Percentiles rank a stretch among this genome's conserved stretches.
Evolutionary conservation across 1,140 invertebrate species (phyloP).

Genomic region (Dendrolimus kikuchii): DNA sequence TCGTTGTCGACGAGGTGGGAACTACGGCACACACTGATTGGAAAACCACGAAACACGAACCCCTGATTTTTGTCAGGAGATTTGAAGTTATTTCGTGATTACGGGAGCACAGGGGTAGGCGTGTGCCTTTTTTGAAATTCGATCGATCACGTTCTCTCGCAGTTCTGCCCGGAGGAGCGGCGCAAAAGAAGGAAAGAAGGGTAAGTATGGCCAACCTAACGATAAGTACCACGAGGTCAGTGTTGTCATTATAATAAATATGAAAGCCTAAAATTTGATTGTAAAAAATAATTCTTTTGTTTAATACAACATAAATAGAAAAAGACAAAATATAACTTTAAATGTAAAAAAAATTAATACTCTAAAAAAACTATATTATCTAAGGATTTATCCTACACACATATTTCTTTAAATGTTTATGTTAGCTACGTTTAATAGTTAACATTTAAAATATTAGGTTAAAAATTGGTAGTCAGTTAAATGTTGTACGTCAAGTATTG

Average conservation of each 20-base stretch:
- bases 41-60: slow-evolving; percentile 64
- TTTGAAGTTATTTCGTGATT: slow-evolving; percentile 65
- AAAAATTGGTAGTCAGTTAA: no score
- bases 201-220: slow-evolving; percentile 58
- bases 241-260: slow-evolving; percentile 24
- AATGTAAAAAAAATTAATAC: no score
- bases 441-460: no score
- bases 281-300: neutral
- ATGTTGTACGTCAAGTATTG: no score
- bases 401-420: no score
- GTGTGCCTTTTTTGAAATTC: slow-evolving; percentile 70
- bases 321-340: no score
- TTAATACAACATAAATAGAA: neutral
- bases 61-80: slow-evolving; percentile 64
- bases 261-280: slow-evolving; percentile 20
- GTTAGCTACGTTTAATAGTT: no score
- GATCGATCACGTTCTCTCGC: slow-evolving; percentile 70
- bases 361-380: no score
- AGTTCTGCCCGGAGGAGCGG: slow-evolving; percentile 63
- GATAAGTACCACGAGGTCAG: slow-evolving; percentile 61
- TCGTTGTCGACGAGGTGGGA: slow-evolving; percentile 41
- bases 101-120: slow-evolving; percentile 66
- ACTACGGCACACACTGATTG: slow-evolving; percentile 56
- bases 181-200: slow-evolving; percentile 70
- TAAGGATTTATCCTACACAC: no score